Evolutionary conservation across 1,140 invertebrate genomes (phyloP).

Genomic region (Paracyclopina nana): DNA sequence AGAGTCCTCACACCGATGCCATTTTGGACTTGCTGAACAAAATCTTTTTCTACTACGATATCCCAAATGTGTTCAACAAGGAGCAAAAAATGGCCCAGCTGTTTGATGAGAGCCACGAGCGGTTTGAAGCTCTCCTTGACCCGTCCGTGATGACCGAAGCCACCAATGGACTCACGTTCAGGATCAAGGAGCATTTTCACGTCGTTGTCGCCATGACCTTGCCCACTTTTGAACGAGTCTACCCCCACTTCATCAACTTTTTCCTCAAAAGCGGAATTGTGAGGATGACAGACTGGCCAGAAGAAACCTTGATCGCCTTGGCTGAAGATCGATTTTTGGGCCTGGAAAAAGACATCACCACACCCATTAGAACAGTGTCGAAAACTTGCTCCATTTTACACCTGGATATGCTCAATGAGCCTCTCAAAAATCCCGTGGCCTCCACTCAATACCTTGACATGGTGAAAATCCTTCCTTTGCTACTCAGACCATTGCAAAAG

Average conservation of each 20-base stretch:
- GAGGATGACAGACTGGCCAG: neutral
- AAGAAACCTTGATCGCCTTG: neutral
- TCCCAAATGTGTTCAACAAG: neutral
- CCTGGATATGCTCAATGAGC: no score
- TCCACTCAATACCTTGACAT: slow-evolving; percentile 8
- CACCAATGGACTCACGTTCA: neutral
- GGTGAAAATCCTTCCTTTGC: neutral
- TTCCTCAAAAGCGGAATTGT: neutral
- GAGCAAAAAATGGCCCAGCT: neutral
- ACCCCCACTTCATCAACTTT: neutral
- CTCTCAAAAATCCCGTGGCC: neutral
- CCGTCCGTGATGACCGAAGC: neutral
- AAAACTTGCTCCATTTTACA: no score
- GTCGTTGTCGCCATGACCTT: neutral
- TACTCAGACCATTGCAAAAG: neutral
- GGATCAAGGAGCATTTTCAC: neutral
- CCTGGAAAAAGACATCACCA: no score
- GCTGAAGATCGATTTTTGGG: slow-evolving; percentile 2
- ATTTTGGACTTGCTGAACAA: neutral
- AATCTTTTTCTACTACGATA: slow-evolving; percentile 10
- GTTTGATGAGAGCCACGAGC: neutral
- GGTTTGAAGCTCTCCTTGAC: neutral
- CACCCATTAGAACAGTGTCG: no score
- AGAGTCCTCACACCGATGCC: neutral
- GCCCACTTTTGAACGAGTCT: neutral